These are phyloP conservation scores for Scleropages formosus DNA, from an alignment of 2,797 vertebrate genomes.

Conservation along the genomic window DNA sequence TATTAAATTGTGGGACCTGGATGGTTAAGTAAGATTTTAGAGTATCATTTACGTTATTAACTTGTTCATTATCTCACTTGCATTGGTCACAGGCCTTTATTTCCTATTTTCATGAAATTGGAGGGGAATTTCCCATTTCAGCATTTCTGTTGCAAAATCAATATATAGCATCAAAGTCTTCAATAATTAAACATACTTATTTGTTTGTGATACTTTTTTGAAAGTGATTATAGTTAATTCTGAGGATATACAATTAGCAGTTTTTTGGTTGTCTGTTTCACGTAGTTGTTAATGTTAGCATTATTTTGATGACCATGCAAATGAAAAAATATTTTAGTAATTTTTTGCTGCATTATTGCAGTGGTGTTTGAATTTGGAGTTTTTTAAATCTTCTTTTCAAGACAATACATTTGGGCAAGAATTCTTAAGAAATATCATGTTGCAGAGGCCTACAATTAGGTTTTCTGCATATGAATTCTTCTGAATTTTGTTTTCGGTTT, in stretches of 20 bases:
- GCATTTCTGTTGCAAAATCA: not conserved
- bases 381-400: no score
- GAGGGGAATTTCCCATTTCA: not conserved
- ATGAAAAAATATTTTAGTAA: no score
- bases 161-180: not conserved
- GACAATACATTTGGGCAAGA: not conserved
- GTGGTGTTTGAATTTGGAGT: not conserved
- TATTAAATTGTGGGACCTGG: slow-evolving; percentile 99
- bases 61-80: slow-evolving; percentile 94
- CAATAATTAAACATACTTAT: not conserved
- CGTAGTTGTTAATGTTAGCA: not conserved
- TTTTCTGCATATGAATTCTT: not conserved
- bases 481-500: not conserved
- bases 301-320: not conserved
- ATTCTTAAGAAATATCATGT: not conserved
- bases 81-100: slow-evolving; percentile 75
- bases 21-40: slow-evolving; percentile 94
- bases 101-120: slow-evolving; percentile 27
- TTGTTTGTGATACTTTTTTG: not conserved
- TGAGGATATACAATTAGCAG: no score
- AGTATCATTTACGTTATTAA: slow-evolving; percentile 99
- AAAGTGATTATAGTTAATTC: not conserved
- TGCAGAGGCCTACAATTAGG: not conserved
- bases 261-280: not conserved
- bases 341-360: no score